Base-by-base conservation (phyloP, 2,797 vertebrate genomes). In the Carapus acus region DNA sequence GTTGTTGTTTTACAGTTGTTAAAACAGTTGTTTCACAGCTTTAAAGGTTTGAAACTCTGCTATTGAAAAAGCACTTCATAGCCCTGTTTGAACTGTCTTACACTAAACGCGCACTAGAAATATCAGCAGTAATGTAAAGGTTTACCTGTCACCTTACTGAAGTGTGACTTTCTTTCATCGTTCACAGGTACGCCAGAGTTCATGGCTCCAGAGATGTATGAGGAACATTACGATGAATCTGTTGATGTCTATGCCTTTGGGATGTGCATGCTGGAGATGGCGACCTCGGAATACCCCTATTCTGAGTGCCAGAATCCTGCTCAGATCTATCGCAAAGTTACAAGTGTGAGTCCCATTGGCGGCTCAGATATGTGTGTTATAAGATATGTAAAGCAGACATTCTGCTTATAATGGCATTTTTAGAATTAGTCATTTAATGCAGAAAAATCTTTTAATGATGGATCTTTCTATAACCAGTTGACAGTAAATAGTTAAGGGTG, bases 261-360 rank as follows among this genome's bases (percentile, higher is more conserved):
- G 56, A 98, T 97, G 94, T 98, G 94, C 78, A 92, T 98, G 93
- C 64, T 98, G 77, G 94, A 98, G 86, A 98, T 97, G 94, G 94
- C 92, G 46, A 96, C 94, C 20, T 97, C 94, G 0, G 94, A 98
- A 77, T 96, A 98, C 45, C 94, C 94, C 5, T 97, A 98, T 82
- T 94, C 94, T 7, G 94, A 98, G 79, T 96, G 94, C 73, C 94
- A 94, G 74, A 98, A 98, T 59, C 92, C 94, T 17, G 94, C 94
- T 42, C 94, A 98, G 78, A 98, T 98, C 85, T 97, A 94, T 81
- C 92, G 94, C 73, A 96, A 96, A 91, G 94, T 98, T 78, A 98
- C 94, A 73, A 95, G 93, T n/a, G 93, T 95, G 87, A 73, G 92
- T 88, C 57, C 58, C 52, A 50, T 17, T 12, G 39, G 7, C 19